phyloP scores from a whole-genome alignment of 2,113 vertebrate genomes.

The Sorex araneus region DNA sequence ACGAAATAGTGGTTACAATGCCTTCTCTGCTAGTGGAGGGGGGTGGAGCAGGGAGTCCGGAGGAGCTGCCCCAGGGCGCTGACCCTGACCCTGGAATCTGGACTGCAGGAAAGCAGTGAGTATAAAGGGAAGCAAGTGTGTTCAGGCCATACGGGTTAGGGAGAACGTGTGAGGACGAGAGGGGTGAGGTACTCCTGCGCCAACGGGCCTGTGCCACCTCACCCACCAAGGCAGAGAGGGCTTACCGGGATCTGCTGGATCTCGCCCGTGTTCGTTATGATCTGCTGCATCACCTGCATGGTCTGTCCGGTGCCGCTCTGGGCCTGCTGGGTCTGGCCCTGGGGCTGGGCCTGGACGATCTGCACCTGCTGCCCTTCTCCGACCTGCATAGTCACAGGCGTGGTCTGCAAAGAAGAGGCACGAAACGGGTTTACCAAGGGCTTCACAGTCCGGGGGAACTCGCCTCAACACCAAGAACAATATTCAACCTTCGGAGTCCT shows the following conservation, averaged over 20 bases:
- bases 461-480: background rate
- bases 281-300: conserved; percentile 99
- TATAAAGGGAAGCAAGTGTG: background rate
- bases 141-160: background rate
- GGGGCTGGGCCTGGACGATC: conserved; percentile 96
- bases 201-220: too few relatives aligned
- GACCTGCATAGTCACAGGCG: conserved; percentile 98
- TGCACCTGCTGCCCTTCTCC: conserved; percentile 98
- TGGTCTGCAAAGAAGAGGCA: conserved; percentile 88
- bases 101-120: conserved; percentile 10
- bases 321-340: conserved; percentile 94
- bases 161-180: background rate
- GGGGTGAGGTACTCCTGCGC: background rate
- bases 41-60: background rate
- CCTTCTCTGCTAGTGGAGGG: background rate
- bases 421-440: background rate
- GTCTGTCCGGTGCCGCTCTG: conserved; percentile 95
- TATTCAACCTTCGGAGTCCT: background rate
- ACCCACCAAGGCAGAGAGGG: background rate
- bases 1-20: background rate
- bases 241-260: conserved; percentile 99
- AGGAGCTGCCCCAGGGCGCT: background rate
- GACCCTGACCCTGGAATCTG: background rate
- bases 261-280: conserved; percentile 99
- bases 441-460: background rate